These are phyloP conservation scores for Mesorhabditis spiculigera DNA, from an alignment of 2,888 invertebrate species.

Conservation along the genomic window DNA sequence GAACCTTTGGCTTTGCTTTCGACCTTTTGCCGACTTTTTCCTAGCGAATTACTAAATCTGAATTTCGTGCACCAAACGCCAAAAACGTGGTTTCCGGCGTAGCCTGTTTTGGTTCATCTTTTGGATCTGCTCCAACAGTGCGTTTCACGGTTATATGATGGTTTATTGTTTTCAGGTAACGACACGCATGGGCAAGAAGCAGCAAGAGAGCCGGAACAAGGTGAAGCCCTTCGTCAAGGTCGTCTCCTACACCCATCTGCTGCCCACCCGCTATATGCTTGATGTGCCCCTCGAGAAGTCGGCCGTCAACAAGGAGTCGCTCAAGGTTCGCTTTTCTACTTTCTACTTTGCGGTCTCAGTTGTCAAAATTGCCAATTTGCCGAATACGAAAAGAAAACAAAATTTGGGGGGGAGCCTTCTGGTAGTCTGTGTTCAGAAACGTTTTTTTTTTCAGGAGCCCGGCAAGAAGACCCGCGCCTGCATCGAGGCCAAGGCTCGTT, in stretches of 20 bases:
- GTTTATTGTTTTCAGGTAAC: constrained; percentile 62
- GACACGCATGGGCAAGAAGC: constrained; percentile 72
- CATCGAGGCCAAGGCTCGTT: constrained; percentile 88
- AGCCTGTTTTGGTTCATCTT: too few relatives aligned
- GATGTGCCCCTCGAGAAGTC: constrained; percentile 85
- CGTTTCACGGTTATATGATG: too few relatives aligned
- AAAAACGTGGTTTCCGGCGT: too few relatives aligned
- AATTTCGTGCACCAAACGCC: too few relatives aligned
- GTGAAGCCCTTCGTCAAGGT: constrained; percentile 97
- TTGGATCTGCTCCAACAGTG: too few relatives aligned
- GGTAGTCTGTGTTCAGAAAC: background rate
- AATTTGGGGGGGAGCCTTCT: too few relatives aligned
- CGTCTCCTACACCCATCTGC: constrained; percentile 66
- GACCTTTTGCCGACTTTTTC: too few relatives aligned
- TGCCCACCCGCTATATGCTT: constrained; percentile 74
- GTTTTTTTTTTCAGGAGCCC: constrained; percentile 68
- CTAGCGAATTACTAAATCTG: too few relatives aligned
- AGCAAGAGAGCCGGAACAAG: constrained; percentile 90
- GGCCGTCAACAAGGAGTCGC: constrained; percentile 68
- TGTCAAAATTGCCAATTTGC: background rate
- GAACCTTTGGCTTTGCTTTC: too few relatives aligned
- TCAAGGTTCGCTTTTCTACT: background rate
- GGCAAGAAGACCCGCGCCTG: constrained; percentile 91
- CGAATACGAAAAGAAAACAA: background rate
- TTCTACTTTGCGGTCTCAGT: background rate